A percentile compares a stretch with the other conserved stretches of the same genome.
Conservation (phyloP, 2,113 vertebrate species). For the Phoxinus phoxinus region DNA sequence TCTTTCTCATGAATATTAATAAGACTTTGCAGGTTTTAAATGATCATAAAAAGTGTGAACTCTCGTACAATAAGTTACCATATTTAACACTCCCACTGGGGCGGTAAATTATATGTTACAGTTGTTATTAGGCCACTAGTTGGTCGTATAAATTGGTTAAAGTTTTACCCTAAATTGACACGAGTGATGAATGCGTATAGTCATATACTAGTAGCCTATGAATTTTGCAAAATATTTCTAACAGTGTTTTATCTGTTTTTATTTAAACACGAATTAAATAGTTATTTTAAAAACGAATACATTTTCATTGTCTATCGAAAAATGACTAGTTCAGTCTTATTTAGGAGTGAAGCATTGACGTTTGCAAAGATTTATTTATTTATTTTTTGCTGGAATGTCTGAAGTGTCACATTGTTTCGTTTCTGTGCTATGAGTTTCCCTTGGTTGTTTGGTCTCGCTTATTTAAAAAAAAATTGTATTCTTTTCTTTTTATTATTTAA, state of each 20-base stretch:
- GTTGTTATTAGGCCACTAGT: neutral
- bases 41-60: neutral
- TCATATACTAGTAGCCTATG: neutral
- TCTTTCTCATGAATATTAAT: slow-evolving; percentile 14
- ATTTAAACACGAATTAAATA: neutral
- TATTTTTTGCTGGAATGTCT: neutral
- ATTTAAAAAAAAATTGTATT: neutral
- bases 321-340: neutral
- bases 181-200: too few species aligned
- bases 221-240: neutral
- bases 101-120: neutral
- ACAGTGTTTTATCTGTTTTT: neutral
- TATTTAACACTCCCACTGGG: neutral
- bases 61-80: neutral
- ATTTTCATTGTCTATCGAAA: neutral
- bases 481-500: neutral
- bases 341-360: neutral
- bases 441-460: neutral
- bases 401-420: neutral
- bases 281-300: neutral
- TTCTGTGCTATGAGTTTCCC: neutral
- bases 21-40: neutral
- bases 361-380: neutral
- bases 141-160: neutral
- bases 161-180: neutral